Evolutionary conservation across 2,888 invertebrate species (phyloP), one percentile per base, ranked within the genome.

Genomic region (Leptopterna dolabrata): DNA sequence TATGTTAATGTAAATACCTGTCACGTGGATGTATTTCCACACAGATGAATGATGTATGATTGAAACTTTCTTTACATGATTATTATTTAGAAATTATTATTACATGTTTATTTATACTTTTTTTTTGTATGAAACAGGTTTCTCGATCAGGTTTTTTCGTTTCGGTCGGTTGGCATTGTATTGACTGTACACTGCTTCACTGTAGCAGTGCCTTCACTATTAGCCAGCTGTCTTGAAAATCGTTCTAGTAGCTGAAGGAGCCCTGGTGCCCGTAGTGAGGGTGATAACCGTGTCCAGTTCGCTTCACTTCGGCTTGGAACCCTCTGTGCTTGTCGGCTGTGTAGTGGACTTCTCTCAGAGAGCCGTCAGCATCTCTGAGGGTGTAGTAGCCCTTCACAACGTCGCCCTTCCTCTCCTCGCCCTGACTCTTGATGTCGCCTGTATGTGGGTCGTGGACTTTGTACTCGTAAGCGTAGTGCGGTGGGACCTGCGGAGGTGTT

Each of bases 341-440:
- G 88, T 90, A 90, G 73, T 90, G 90, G 27, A 90, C 90, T 11
- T 89, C 87, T 14, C 90, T 86, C 47, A 89, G 43, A 27, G 88
- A 86, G n/a, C 90, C 88, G 51, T 88, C 88, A 30, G 88, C 88
- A 19, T 88, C 88, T 47, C 82, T 76, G 27, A 88, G 80, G 13
- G 70, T 86, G 80, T 88, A 88, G 81, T 73, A 88, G 30, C 88
- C 88, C 45, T 88, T 88, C n/a, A 88, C 88, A 0, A 55, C 55
- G 86, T 88, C 88, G 0, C 86, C 88, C 13, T 81, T 29, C 14
- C 88, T 71, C 14, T 73, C 41, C 41, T 88, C 88, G 9, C 80
- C 43, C 47, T 88, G 88, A n/a, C 84, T 88, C 76, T 88, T 88
- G 9, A 81, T 47, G 81, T 88, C 88, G 16, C 85, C 86, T 9